phyloP scores from a whole-genome alignment of 2,113 vertebrate species.

The Antigone vipio region DNA sequence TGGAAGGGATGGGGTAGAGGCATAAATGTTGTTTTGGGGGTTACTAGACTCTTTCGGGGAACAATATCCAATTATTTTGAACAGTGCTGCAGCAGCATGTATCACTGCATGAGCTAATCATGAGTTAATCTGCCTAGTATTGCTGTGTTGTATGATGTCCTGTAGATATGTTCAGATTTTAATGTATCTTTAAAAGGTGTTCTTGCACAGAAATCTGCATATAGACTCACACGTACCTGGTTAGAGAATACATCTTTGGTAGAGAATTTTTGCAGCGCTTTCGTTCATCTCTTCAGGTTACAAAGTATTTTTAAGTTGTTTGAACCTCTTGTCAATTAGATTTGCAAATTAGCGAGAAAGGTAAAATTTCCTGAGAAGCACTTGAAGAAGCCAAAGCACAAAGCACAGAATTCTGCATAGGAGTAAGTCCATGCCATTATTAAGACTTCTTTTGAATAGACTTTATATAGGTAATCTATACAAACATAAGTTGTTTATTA shows the following conservation, averaged over 20 bases:
- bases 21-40: not conserved
- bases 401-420: not conserved
- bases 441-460: not conserved
- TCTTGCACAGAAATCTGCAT: not conserved
- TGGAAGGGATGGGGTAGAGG: not conserved
- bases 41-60: not conserved
- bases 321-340: constrained; percentile 12
- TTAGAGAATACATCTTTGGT: not conserved
- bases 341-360: constrained; percentile 42
- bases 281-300: not conserved
- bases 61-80: not conserved
- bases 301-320: constrained; percentile 20
- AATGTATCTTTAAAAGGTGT: not conserved
- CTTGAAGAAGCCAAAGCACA: not conserved
- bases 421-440: not conserved
- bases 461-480: not conserved
- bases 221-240: not conserved
- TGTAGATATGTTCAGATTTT: not conserved
- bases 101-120: not conserved
- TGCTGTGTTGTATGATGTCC: not conserved
- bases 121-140: not conserved
- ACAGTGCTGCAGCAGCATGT: not conserved
- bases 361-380: not conserved
- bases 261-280: not conserved
- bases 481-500: not conserved